phyloP scores from a whole-genome alignment of 2,797 vertebrate species.

The Crax fasciolata region DNA sequence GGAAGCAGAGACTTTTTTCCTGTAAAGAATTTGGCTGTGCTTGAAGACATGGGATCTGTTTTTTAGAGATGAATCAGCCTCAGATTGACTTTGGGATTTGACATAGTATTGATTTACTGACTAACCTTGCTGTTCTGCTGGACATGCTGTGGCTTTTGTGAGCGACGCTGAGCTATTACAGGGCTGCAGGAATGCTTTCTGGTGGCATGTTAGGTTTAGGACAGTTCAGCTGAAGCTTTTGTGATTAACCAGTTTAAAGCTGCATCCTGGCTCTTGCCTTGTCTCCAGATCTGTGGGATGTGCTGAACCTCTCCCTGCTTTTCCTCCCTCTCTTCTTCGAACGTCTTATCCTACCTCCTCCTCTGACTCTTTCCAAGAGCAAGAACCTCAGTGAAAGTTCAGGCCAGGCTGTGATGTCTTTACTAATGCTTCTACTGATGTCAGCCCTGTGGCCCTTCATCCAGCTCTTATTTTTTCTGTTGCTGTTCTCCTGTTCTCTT shows the following conservation, averaged over 20 bases:
- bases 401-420: background rate
- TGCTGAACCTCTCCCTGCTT: background rate
- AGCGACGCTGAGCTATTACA: background rate
- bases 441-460: background rate
- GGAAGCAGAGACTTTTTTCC: conserved; percentile 22
- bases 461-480: background rate
- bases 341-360: background rate
- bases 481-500: background rate
- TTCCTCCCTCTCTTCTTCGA: background rate
- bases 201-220: background rate
- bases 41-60: conserved; percentile 36
- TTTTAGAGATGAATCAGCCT: conserved; percentile 48
- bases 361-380: background rate
- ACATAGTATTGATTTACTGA: conserved; percentile 36
- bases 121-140: background rate
- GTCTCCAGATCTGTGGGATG: background rate
- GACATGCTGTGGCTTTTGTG: background rate
- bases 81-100: conserved; percentile 40
- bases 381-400: background rate
- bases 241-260: background rate
- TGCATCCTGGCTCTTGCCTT: background rate
- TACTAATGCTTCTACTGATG: background rate
- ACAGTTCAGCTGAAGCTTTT: background rate
- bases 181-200: background rate
- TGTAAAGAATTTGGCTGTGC: conserved; percentile 28